A percentile compares a stretch with the other conserved stretches of the same genome.
Conservation (phyloP, 1,140 invertebrate genomes). For the Pseudomyrmex dendroicus region DNA sequence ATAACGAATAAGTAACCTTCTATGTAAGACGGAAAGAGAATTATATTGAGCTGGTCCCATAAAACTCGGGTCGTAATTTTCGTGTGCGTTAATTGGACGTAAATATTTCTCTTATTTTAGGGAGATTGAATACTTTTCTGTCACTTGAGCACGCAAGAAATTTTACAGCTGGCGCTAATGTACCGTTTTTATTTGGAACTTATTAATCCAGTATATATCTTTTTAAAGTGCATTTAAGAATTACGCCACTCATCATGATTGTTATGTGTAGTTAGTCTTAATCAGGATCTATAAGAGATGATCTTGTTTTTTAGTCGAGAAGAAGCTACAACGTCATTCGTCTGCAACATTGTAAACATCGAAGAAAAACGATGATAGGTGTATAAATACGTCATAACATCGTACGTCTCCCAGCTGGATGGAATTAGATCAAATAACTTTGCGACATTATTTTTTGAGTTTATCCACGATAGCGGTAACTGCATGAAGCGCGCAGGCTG, state of each 20-base stretch:
- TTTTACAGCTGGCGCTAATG: background rate
- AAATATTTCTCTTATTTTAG: constrained; percentile 7
- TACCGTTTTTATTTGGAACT: constrained; percentile 3
- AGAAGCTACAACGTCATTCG: background rate
- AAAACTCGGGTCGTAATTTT: constrained; percentile 15
- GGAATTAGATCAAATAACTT: constrained; percentile 37
- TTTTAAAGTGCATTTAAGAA: background rate
- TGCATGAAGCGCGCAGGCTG: constrained; percentile 2
- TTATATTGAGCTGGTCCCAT: constrained; percentile 7
- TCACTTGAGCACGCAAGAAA: background rate
- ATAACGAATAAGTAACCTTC: constrained; percentile 23
- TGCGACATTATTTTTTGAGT: constrained; percentile 45
- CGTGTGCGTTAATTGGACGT: background rate
- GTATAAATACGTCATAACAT: constrained; percentile 50
- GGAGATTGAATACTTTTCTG: background rate
- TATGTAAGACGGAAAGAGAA: constrained; percentile 33
- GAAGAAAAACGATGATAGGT: constrained; percentile 18
- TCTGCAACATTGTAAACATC: constrained; percentile 26
- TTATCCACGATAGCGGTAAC: constrained; percentile 42
- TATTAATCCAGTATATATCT: background rate
- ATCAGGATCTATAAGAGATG: background rate
- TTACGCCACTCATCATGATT: constrained; percentile 4
- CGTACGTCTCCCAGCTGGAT: constrained; percentile 37
- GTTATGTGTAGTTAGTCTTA: background rate
- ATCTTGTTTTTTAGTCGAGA: background rate